Percentiles rank a stretch among this genome's conserved stretches.
Conservation (phyloP, 2,797 vertebrate species). For the Mus minutoides region DNA sequence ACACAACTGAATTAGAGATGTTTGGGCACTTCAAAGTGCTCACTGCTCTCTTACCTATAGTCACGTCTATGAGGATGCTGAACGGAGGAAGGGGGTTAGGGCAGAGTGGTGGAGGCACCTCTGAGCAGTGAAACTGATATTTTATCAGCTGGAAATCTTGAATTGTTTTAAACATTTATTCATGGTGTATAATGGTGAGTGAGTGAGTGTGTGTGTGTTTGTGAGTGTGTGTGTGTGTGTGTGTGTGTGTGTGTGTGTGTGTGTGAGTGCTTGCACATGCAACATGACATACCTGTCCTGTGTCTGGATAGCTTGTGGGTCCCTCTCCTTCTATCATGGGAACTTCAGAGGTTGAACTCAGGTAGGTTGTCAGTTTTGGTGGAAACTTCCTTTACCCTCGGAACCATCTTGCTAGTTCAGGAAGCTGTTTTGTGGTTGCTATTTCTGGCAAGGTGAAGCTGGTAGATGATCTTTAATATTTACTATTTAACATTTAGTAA, state of each 20-base stretch:
- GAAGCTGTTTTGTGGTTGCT: not conserved
- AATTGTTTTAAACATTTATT: not conserved
- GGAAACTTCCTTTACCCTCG: too few relatives aligned
- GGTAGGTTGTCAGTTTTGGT: not conserved
- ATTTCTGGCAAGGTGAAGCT: not conserved
- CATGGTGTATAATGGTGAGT: not conserved
- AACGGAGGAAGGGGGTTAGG: not conserved
- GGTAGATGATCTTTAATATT: not conserved
- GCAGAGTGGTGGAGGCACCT: rapidly evolving
- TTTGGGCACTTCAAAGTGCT: not conserved
- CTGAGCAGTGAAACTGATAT: not conserved
- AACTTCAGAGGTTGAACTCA: not conserved
- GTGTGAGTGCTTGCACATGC: too few relatives aligned
- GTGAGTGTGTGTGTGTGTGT: not conserved
- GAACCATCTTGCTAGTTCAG: not conserved
- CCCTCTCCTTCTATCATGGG: not conserved
- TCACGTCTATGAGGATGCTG: not conserved
- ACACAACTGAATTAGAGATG: not conserved
- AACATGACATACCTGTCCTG: not conserved
- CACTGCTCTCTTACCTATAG: not conserved
- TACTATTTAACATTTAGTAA: not conserved
- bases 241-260: not conserved
- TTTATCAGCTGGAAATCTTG: not conserved
- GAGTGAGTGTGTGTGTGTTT: not conserved
- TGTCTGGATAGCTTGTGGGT: not conserved